Percentiles rank a stretch among this genome's conserved stretches.
Conservation (phyloP, 1,140 invertebrate genomes). For the Drosophila ohnishii region DNA sequence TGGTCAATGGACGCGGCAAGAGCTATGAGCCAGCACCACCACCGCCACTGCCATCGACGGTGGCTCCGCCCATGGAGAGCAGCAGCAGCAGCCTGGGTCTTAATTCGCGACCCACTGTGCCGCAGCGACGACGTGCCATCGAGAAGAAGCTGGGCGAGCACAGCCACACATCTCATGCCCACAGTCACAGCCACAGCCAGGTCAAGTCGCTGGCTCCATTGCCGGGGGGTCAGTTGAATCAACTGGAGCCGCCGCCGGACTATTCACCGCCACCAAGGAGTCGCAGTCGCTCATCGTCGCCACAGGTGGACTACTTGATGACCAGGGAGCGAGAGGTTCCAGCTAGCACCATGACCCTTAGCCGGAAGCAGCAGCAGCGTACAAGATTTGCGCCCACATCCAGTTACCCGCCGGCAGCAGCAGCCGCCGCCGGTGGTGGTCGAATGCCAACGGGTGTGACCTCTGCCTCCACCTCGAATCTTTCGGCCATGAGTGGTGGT, state of each 20-base stretch:
- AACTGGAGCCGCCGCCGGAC: slow-evolving; percentile 87
- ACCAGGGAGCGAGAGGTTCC: slow-evolving; percentile 12
- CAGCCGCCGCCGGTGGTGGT: slow-evolving; percentile 73
- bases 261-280: slow-evolving; percentile 87
- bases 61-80: slow-evolving; percentile 29
- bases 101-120: slow-evolving; percentile 84
- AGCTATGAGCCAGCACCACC: slow-evolving; percentile 38
- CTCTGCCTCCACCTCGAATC: slow-evolving; percentile 64
- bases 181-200: slow-evolving; percentile 2
- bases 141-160: slow-evolving; percentile 76
- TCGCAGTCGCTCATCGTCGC: slow-evolving; percentile 83
- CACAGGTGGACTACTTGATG: slow-evolving; percentile 69
- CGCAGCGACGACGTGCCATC: slow-evolving; percentile 85
- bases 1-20: slow-evolving; percentile 53
- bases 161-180: slow-evolving; percentile 2
- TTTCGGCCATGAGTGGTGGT: slow-evolving; percentile 61
- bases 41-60: background rate
- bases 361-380: slow-evolving; percentile 87
- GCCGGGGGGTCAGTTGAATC: slow-evolving; percentile 15
- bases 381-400: slow-evolving; percentile 87
- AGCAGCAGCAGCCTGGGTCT: slow-evolving; percentile 25
- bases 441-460: slow-evolving; percentile 40
- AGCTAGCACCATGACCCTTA: slow-evolving; percentile 72
- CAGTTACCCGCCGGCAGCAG: slow-evolving; percentile 61
- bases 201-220: slow-evolving; percentile 16